These are phyloP conservation scores for Diadophis punctatus DNA, from an alignment of 2,113 vertebrate species.

Conservation along the genomic window DNA sequence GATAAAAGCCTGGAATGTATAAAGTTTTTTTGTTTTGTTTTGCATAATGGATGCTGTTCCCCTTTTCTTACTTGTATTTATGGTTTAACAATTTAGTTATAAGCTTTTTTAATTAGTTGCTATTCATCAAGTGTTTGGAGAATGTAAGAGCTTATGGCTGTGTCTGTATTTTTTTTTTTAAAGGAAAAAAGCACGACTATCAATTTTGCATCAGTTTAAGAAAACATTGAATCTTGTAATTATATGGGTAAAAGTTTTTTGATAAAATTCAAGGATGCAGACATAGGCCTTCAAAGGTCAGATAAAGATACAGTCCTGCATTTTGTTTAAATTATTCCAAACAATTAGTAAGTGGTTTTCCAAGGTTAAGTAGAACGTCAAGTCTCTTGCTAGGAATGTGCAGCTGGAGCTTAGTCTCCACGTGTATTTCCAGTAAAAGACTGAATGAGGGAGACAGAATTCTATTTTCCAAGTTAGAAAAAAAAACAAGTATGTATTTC, in stretches of 20 bases:
- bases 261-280: background rate
- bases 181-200: background rate
- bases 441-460: background rate
- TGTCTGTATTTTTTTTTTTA: background rate
- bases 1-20: background rate
- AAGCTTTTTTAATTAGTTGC: background rate
- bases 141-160: background rate
- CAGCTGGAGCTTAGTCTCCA: background rate
- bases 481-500: background rate
- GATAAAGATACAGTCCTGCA: background rate
- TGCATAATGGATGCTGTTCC: background rate
- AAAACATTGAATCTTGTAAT: background rate
- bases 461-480: background rate
- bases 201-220: background rate
- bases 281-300: background rate
- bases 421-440: background rate
- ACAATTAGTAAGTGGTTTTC: background rate
- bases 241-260: background rate
- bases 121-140: background rate
- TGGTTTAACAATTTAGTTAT: background rate
- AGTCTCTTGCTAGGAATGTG: background rate
- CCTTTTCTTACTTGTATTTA: background rate
- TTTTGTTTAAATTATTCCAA: background rate
- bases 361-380: background rate
- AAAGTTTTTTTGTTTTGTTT: background rate